These are phyloP conservation scores for Philereme vetulata DNA, from an alignment of 2,888 invertebrate genomes.

Conservation along the genomic window DNA sequence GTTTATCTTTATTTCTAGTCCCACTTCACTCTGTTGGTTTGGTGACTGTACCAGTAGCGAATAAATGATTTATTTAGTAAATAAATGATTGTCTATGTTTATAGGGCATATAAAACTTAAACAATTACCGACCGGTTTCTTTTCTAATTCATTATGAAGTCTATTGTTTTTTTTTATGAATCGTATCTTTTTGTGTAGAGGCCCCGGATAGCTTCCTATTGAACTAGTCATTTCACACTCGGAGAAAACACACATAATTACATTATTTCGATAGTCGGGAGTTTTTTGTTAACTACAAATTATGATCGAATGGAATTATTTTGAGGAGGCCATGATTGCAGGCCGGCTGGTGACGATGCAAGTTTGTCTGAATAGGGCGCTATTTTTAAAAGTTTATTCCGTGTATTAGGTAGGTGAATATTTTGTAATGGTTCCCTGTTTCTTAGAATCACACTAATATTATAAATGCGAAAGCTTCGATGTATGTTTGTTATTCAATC, in stretches of 20 bases:
- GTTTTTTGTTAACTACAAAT: conserved; percentile 77
- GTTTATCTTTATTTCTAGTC: too few relatives aligned
- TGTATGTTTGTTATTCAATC: too few relatives aligned
- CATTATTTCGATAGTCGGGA: conserved; percentile 66
- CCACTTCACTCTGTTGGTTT: too few relatives aligned
- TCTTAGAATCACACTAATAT: too few relatives aligned
- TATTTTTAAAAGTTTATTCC: conserved; percentile 38
- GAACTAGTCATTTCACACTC: conserved; percentile 79
- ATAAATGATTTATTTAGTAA: too few relatives aligned
- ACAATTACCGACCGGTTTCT: conserved; percentile 10
- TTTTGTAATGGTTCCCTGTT: not conserved
- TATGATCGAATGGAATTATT: conserved; percentile 77
- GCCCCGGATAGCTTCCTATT: conserved; percentile 51
- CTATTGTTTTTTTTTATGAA: conserved; percentile 45
- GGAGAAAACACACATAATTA: conserved; percentile 77
- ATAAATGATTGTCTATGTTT: too few relatives aligned
- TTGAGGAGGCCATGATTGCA: conserved; percentile 76
- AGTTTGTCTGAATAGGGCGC: conserved; percentile 42
- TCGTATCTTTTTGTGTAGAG: conserved; percentile 48
- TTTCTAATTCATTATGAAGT: conserved; percentile 21
- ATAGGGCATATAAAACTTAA: too few relatives aligned
- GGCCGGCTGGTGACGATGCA: conserved; percentile 66
- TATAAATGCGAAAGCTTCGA: too few relatives aligned
- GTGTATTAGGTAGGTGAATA: not conserved
- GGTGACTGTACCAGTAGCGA: too few relatives aligned